A percentile compares a stretch with the other conserved stretches of the same genome.
Conservation (phyloP, 1,140 invertebrate genomes). For the Trichonephila inaurata region DNA sequence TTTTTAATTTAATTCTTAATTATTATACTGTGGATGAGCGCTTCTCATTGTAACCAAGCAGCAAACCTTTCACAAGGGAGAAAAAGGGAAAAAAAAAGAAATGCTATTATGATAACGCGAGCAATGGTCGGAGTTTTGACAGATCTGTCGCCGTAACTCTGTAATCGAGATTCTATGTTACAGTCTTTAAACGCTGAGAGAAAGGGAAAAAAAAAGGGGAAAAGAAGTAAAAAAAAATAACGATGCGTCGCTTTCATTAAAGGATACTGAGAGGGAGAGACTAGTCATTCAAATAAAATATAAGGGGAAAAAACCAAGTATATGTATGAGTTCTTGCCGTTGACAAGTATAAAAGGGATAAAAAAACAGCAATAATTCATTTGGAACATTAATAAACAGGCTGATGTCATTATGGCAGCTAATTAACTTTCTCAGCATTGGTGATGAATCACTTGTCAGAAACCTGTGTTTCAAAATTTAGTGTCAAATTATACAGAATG, state of each 20-base stretch:
- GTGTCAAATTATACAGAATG: no score
- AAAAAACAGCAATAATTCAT: slow-evolving; percentile 21
- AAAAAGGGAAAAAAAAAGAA: not conserved
- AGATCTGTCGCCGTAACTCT: slow-evolving; percentile 16
- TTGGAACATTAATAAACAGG: not conserved
- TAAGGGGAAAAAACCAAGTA: not conserved
- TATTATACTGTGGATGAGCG: not conserved
- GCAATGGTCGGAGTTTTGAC: not conserved
- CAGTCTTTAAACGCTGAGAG: not conserved
- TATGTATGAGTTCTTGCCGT: not conserved
- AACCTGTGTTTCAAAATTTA: no score
- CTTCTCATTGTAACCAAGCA: not conserved
- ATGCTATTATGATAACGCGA: not conserved
- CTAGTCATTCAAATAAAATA: not conserved
- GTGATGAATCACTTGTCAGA: not conserved
- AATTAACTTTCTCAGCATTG: slow-evolving; percentile 16
- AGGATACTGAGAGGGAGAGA: not conserved
- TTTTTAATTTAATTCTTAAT: not conserved
- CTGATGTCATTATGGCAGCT: not conserved
- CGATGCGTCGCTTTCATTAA: not conserved
- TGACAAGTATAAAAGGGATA: not conserved
- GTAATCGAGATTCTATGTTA: slow-evolving; percentile 7
- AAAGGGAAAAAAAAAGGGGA: no score
- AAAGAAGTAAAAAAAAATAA: not conserved
- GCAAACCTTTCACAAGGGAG: not conserved